Evolutionary conservation across 2,797 vertebrate species (phyloP).

Genomic region (Ambastaia sidthimunki): DNA sequence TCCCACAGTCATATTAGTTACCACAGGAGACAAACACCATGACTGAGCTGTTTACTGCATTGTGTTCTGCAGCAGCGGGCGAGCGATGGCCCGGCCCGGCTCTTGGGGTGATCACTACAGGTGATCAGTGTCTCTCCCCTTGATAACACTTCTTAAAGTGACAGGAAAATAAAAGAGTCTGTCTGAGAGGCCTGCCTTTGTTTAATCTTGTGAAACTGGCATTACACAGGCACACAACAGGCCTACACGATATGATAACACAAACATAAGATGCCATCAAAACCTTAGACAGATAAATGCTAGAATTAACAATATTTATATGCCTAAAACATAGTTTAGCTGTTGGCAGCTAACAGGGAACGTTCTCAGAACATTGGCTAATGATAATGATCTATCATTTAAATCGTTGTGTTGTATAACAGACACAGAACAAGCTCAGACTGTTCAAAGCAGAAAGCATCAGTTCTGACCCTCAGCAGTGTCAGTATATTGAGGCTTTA

Average conservation of each 20-base stretch:
- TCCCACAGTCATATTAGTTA: constrained; percentile 54
- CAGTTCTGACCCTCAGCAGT: background rate
- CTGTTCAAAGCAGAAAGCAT: background rate
- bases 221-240: background rate
- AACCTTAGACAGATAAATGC: background rate
- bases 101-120: constrained; percentile 48
- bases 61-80: constrained; percentile 45
- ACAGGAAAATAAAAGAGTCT: background rate
- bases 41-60: constrained; percentile 55
- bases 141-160: constrained; percentile 38
- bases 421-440: background rate
- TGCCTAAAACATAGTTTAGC: no score
- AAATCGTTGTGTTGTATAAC: background rate
- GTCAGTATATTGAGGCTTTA: background rate
- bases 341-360: no score
- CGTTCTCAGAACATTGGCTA: no score
- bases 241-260: background rate
- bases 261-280: background rate
- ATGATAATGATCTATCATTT: background rate
- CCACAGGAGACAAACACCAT: constrained; percentile 50
- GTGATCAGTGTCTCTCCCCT: constrained; percentile 18
- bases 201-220: constrained; percentile 1
- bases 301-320: background rate
- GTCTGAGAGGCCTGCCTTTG: background rate
- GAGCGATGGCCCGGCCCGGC: constrained; percentile 11